Conservation (phyloP, 37 sponge, comb jelly and placozoan species). For the Cliona cf. orientalis region DNA sequence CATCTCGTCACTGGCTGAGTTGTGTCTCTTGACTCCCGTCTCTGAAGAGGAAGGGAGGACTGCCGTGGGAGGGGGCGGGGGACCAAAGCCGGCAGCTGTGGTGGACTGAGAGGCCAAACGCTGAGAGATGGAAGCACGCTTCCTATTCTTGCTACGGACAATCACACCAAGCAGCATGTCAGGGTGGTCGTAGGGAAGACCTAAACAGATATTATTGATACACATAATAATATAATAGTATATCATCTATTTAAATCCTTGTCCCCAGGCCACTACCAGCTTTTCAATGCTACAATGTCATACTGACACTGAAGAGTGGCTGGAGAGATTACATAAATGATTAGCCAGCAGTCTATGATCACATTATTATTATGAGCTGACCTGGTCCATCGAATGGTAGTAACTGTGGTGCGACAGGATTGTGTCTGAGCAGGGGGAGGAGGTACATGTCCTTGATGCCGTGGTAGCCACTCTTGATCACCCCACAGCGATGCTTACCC, state of each 20-base stretch:
- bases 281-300: too few relatives aligned
- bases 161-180: constrained; percentile 65
- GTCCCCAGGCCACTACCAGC: too few relatives aligned
- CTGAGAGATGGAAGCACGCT: not conserved
- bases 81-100: not conserved
- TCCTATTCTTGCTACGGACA: constrained; percentile 27
- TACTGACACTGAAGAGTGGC: too few relatives aligned
- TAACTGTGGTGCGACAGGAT: constrained; percentile 36
- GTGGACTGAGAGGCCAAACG: not conserved
- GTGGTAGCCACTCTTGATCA: constrained; percentile 26
- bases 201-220: constrained; percentile 29
- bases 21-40: constrained; percentile 27
- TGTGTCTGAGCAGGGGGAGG: constrained; percentile 47
- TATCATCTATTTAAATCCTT: too few relatives aligned
- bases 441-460: constrained; percentile 84
- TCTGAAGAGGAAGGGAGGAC: not conserved
- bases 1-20: not conserved
- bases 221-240: not conserved
- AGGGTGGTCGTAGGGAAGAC: constrained; percentile 24
- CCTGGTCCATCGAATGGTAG: constrained; percentile 49
- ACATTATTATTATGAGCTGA: too few relatives aligned
- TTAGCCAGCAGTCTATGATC: too few relatives aligned
- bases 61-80: not conserved
- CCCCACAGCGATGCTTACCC: constrained; percentile 69
- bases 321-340: too few relatives aligned